These are phyloP conservation scores for Chloropsis cyanopogon DNA, from an alignment of 2,113 vertebrate species.

Conservation along the genomic window DNA sequence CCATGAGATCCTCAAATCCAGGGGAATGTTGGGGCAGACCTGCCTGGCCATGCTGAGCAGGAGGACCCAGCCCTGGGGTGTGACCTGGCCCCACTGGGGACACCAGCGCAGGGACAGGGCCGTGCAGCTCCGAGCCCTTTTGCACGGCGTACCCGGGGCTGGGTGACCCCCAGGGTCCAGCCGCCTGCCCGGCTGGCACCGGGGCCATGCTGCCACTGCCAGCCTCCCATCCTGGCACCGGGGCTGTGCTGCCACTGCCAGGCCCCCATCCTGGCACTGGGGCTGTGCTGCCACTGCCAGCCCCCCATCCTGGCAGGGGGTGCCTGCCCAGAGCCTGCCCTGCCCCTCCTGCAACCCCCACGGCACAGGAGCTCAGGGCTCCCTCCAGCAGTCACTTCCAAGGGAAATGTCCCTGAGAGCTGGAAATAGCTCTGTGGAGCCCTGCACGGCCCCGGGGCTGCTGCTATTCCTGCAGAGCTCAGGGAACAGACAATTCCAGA, in stretches of 20 bases:
- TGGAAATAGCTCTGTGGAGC: background rate
- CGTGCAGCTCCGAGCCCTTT: background rate
- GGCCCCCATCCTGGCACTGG: too few species aligned
- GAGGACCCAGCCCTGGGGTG: background rate
- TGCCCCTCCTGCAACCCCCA: background rate
- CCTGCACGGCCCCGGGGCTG: background rate
- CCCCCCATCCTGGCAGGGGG: background rate
- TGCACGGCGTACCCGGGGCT: accelerated
- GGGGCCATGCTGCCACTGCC: too few species aligned
- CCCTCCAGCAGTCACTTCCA: background rate
- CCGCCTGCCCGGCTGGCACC: accelerated
- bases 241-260: too few species aligned
- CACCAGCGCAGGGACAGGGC: background rate
- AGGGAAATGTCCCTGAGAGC: background rate
- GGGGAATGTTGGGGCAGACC: background rate
- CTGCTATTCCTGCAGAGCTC: background rate
- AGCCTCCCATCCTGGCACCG: too few species aligned
- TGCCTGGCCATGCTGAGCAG: accelerated
- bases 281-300: background rate
- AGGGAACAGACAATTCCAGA: background rate
- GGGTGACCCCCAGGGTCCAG: background rate
- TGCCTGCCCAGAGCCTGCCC: background rate
- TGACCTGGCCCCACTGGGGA: accelerated
- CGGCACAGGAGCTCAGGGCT: background rate
- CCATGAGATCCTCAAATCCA: background rate